phyloP scores from a whole-genome alignment of 2,113 vertebrate genomes.

The Circaetus gallicus region DNA sequence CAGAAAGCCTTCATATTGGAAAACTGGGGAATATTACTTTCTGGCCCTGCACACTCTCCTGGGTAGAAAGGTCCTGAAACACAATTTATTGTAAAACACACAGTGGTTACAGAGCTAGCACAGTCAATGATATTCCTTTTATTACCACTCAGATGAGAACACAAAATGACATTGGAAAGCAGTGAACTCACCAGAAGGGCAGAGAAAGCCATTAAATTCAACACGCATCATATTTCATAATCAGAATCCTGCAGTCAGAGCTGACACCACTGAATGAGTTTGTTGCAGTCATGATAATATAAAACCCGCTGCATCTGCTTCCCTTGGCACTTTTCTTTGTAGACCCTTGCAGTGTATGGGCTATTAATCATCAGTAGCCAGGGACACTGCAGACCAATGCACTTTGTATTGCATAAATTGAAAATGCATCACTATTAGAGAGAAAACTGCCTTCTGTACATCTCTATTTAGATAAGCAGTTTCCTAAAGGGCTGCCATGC shows the following conservation, averaged over 20 bases:
- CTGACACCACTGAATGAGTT: constrained; percentile 77
- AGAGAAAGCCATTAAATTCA: constrained; percentile 79
- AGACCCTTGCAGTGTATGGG: constrained; percentile 60
- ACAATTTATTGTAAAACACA: constrained; percentile 79
- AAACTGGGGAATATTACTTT: constrained; percentile 57
- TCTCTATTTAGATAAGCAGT: constrained; percentile 63
- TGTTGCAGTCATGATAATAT: constrained; percentile 76
- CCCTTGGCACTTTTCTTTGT: constrained; percentile 69
- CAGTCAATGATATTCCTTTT: constrained; percentile 78
- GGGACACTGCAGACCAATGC: constrained; percentile 69
- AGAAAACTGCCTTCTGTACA: constrained; percentile 53
- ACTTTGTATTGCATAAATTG: constrained; percentile 69
- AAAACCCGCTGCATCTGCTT: constrained; percentile 74
- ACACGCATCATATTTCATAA: constrained; percentile 82
- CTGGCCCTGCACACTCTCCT: constrained; percentile 58
- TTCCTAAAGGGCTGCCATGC: constrained; percentile 56
- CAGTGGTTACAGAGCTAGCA: constrained; percentile 70
- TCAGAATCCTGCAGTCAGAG: constrained; percentile 75
- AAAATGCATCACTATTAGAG: constrained; percentile 70
- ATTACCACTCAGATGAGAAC: constrained; percentile 80
- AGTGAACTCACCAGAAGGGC: constrained; percentile 78
- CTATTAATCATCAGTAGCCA: constrained; percentile 75
- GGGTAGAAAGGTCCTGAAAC: constrained; percentile 71
- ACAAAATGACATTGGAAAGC: constrained; percentile 79
- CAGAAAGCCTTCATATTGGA: constrained; percentile 30